phyloP scores from a whole-genome alignment of 2,888 invertebrate species.

The Hofmannophila pseudospretella region DNA sequence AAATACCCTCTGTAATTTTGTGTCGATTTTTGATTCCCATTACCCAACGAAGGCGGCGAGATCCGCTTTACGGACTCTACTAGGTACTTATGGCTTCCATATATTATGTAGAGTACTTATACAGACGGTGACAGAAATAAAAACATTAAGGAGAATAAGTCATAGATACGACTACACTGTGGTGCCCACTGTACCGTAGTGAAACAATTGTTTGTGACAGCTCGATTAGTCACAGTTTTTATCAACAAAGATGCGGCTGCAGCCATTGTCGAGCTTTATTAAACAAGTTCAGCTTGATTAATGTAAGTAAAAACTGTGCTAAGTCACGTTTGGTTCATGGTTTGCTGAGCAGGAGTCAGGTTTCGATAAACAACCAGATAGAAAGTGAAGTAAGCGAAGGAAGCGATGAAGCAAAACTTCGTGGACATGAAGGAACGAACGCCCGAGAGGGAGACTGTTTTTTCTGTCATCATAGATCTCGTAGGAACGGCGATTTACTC shows the following conservation, averaged over 20 bases:
- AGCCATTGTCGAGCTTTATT: slow-evolving; percentile 20
- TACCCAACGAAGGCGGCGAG: no score
- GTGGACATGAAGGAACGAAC: no score
- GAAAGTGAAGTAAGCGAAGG: not conserved
- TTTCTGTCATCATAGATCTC: no score
- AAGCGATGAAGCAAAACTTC: not conserved
- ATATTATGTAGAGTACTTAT: no score
- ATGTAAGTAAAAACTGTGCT: slow-evolving; percentile 21
- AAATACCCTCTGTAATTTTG: no score
- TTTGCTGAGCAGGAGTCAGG: not conserved
- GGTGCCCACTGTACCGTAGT: slow-evolving; percentile 14
- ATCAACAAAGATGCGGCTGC: slow-evolving; percentile 14
- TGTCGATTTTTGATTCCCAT: no score
- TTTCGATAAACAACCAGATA: not conserved
- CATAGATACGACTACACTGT: no score
- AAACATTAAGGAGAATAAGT: no score
- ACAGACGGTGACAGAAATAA: slow-evolving; percentile 7
- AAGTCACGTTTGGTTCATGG: slow-evolving; percentile 6
- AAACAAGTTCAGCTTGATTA: slow-evolving; percentile 27
- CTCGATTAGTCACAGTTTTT: slow-evolving; percentile 35
- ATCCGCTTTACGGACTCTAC: no score
- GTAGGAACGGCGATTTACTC: no score
- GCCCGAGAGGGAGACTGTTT: no score
- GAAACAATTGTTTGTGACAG: slow-evolving; percentile 37
- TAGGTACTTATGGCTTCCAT: no score